Base-by-base conservation (phyloP, 2,888 invertebrate species). In the Euplexia lucipara region DNA sequence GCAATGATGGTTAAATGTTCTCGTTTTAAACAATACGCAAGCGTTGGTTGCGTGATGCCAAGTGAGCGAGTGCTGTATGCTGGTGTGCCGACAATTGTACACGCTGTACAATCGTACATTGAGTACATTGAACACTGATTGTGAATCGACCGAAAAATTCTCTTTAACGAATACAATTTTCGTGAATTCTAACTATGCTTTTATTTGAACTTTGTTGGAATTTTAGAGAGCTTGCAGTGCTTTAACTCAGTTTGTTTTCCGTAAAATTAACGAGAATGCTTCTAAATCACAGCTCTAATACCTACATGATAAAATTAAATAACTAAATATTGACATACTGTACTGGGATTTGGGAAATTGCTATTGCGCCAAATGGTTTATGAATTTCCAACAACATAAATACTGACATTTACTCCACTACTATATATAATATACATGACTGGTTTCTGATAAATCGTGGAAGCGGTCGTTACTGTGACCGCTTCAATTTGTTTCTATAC, bases 21-120 rank as follows among this genome's bases (percentile, higher is more conserved):
- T 53, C 60, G 71, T 53, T 67, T 54, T 53, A 75, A 67, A 71
- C 72, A 76, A 72, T 64, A 61, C 45, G 57, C 57, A 32, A 42
- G 30, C 54, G 58, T 39, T 9, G 34, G 10, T 45, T 47, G 45
- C 65, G 32, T 34, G 52, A 10, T 42, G 53, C 42, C 60, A 47
- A 65, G 60, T 54, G 54, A 57, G 64, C 35, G 52, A 62, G 54
- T 20, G 34, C 16, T 22, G 34, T 8, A n/a, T 26, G 7, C 37
- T 22, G 10, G n/a, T 8, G 10, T 10, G 26, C 26, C 26, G 26
- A 22, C 30, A 14, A 22, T 6, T 1, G 7, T 3, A 18, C 34
- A 18, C 52, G 8, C 5, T 8, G 14, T 22, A 16, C 12, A 26
- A 57, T 34, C 0, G 26, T 42, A 20, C 22, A 18, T 34, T 14